Evolutionary conservation across 2,888 invertebrate species (phyloP).

Genomic region (Exephanes ischioxanthus): DNA sequence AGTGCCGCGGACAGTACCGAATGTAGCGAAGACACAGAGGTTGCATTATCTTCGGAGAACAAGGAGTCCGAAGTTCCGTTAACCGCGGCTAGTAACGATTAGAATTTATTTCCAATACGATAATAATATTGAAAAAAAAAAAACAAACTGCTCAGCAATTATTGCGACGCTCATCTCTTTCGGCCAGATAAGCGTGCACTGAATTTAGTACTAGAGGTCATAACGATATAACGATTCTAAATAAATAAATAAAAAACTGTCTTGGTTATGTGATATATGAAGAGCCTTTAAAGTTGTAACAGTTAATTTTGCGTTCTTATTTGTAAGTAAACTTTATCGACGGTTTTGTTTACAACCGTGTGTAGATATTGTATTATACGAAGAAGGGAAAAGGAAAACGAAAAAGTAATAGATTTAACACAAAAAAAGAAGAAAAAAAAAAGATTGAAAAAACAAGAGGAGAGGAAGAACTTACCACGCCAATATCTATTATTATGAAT

Average conservation of each 20-base stretch:
- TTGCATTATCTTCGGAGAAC: slow-evolving; percentile 72
- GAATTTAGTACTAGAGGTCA: slow-evolving; percentile 75
- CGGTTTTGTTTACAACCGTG: slow-evolving; percentile 77
- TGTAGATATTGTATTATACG: slow-evolving; percentile 83
- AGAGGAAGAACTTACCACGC: slow-evolving; percentile 72
- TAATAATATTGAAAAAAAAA: slow-evolving; percentile 49
- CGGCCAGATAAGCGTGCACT: slow-evolving; percentile 77
- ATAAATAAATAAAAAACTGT: slow-evolving; percentile 74
- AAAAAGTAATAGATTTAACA: slow-evolving; percentile 68
- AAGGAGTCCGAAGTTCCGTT: slow-evolving; percentile 74
- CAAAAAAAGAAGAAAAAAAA: slow-evolving; percentile 48
- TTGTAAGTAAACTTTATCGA: slow-evolving; percentile 76
- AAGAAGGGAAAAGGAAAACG: slow-evolving; percentile 62
- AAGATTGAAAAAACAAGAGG: slow-evolving; percentile 1
- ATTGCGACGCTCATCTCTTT: slow-evolving; percentile 76
- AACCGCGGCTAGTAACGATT: slow-evolving; percentile 75
- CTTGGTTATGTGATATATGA: slow-evolving; percentile 82
- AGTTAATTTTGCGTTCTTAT: slow-evolving; percentile 77
- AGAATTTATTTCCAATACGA: slow-evolving; percentile 68
- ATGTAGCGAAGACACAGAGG: slow-evolving; percentile 74
- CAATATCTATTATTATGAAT: slow-evolving; percentile 76
- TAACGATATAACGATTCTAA: slow-evolving; percentile 75
- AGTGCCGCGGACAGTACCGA: slow-evolving; percentile 82
- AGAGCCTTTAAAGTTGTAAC: slow-evolving; percentile 80
- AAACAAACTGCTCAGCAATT: slow-evolving; percentile 76